These are phyloP conservation scores for Beris chalybata DNA, from an alignment of 2,888 invertebrate species.

Conservation along the genomic window DNA sequence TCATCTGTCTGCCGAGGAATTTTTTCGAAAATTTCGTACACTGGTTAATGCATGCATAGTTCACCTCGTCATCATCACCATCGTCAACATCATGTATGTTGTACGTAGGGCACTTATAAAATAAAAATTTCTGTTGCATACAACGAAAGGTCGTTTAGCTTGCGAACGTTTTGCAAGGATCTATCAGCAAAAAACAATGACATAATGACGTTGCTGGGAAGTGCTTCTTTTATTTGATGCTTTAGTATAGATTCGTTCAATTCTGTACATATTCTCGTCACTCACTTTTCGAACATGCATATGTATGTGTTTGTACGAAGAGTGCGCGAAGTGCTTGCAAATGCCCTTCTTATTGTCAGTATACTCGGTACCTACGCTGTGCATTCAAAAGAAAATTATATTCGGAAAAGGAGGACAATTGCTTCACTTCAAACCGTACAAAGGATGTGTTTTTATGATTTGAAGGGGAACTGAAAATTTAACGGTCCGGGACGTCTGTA, in stretches of 20 bases:
- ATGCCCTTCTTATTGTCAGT: constrained; percentile 33
- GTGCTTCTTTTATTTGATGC: constrained; percentile 26
- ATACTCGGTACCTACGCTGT: constrained; percentile 14
- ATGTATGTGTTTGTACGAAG: constrained; percentile 41
- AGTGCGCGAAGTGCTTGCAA: constrained; percentile 39
- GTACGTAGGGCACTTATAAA: not conserved
- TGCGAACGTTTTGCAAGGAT: constrained; percentile 31
- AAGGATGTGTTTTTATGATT: constrained; percentile 11
- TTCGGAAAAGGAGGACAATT: constrained; percentile 32
- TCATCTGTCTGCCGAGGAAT: not conserved
- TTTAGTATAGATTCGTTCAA: constrained; percentile 33
- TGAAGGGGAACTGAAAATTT: constrained; percentile 4
- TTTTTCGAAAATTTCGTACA: not conserved
- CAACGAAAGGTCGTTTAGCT: not conserved
- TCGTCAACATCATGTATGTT: constrained; percentile 1
- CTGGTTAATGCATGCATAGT: not conserved
- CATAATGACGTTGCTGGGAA: constrained; percentile 39
- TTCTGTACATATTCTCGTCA: constrained; percentile 41
- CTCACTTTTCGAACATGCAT: constrained; percentile 35
- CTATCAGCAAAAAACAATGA: constrained; percentile 36
- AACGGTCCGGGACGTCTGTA: no score
- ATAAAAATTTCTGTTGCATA: no score
- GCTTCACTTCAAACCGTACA: constrained; percentile 33
- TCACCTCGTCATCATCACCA: constrained; percentile 8
- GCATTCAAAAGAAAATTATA: constrained; percentile 31